These are phyloP conservation scores for Argopecten irradians DNA, from an alignment of 1,140 invertebrate genomes.

Conservation along the genomic window DNA sequence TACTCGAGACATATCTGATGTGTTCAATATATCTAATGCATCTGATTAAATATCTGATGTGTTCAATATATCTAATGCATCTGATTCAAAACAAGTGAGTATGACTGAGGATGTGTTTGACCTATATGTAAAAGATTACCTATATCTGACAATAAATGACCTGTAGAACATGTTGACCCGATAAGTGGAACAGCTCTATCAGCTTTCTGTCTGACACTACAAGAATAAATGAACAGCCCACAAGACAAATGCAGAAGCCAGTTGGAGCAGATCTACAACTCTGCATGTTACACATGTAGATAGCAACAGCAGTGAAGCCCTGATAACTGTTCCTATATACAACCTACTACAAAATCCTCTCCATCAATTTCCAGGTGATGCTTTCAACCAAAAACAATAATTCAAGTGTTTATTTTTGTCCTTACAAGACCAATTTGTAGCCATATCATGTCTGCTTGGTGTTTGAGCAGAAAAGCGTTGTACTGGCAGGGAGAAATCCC, in stretches of 20 bases:
- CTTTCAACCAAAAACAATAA: conserved; percentile 3
- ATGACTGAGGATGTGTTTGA: no score
- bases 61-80: no score
- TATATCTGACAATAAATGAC: not conserved
- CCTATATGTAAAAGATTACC: not conserved
- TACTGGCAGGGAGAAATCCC: not conserved
- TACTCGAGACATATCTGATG: no score
- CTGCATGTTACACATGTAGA: conserved; percentile 2
- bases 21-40: no score
- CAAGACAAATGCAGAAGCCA: not conserved
- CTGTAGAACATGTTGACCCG: not conserved
- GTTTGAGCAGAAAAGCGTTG: not conserved
- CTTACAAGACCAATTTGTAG: conserved; percentile 17
- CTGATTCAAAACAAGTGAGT: no score
- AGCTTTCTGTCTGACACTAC: not conserved
- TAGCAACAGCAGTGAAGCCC: not conserved
- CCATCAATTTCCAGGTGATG: not conserved
- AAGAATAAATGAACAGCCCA: not conserved
- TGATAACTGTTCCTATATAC: not conserved
- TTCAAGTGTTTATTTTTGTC: not conserved
- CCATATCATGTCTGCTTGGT: not conserved
- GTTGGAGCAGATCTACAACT: not conserved
- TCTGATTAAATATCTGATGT: no score
- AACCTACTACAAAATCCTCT: not conserved
- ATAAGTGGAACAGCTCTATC: not conserved